These are phyloP conservation scores for Sitodiplosis mosellana DNA, from an alignment of 1,140 invertebrate genomes.

Conservation along the genomic window DNA sequence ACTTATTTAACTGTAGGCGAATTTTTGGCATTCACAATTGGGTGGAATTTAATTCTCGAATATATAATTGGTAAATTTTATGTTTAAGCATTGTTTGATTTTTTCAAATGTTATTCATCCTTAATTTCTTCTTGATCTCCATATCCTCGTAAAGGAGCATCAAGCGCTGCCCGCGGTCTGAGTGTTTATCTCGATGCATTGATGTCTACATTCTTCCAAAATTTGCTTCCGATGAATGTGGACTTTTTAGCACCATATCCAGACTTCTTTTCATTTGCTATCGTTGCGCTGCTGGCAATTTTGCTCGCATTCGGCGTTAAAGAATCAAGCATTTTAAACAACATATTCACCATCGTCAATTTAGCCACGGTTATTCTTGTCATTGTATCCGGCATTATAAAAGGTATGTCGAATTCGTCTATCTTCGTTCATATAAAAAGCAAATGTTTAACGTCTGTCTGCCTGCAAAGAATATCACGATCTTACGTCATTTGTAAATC, in stretches of 20 bases:
- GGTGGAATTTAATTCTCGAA: conserved; percentile 82
- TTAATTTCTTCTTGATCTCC: not conserved
- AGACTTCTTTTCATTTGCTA: conserved; percentile 56
- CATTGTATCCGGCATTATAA: conserved; percentile 61
- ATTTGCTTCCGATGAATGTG: conserved; percentile 48
- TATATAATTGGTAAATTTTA: conserved; percentile 60
- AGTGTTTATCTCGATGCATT: conserved; percentile 77
- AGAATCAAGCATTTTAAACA: conserved; percentile 78
- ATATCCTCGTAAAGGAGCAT: conserved; percentile 37
- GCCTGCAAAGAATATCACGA: too few species aligned
- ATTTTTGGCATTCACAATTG: conserved; percentile 55
- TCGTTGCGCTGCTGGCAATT: conserved; percentile 45
- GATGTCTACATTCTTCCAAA: conserved; percentile 41
- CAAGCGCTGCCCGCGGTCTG: conserved; percentile 80
- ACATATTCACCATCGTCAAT: conserved; percentile 74
- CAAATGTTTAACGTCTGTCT: too few species aligned
- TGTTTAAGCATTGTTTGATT: not conserved
- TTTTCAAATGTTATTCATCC: not conserved
- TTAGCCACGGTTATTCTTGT: conserved; percentile 69
- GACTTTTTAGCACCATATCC: conserved; percentile 60
- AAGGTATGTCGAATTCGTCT: too few species aligned
- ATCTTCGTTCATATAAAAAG: too few species aligned
- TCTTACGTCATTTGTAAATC: too few species aligned
- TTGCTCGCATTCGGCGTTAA: conserved; percentile 67
- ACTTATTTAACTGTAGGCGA: conserved; percentile 79